Evolutionary conservation across 2,113 vertebrate genomes (phyloP), one percentile per base, ranked within the genome.

Genomic region (Stigmatopora argus): DNA sequence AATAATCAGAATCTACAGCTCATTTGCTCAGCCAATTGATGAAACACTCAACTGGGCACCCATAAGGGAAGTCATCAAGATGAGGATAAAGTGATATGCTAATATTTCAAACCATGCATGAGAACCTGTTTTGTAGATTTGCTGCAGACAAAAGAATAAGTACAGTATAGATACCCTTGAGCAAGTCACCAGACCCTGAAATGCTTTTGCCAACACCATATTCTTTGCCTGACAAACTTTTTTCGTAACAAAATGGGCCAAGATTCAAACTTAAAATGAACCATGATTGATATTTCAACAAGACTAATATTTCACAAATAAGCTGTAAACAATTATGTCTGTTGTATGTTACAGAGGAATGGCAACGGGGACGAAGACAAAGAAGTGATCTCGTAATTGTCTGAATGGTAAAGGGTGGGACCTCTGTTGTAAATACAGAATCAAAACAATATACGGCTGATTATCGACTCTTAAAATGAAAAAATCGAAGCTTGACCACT

Each of bases 1-100:
- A 76, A 81, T 66, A 76, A 75, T 79, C 70, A 61, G 51, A 26
- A 23, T 19, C 21, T 19, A 23, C 19, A 23, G 34, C 44, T 26
- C 13, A 61, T 46, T 48, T 46, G 38, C 63, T 68, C 47, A 7
- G 14, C 19, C 19, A 56, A 60, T 10, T 14, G 53, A 69, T 55
- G 55, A 65, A 64, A 70, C 7, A 0, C 66, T 52, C 58, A 52
- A 26, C 53, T 56, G 41, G 51, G 60, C 53, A 55, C 47, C 44
- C n/a, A n/a, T 13, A 44, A 60, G 58, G 35, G 11, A n/a, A 60
- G 58, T n/a, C 11, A n/a, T 41, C 58, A 60, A 9, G 6, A 21
- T 19, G 11, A 7, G 18, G n/a, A 60, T 60, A 13, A 14, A 19
- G 18, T 12, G 35, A 19, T 19, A 21, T n/a, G 18, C 10, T 44